A percentile compares a stretch with the other conserved stretches of the same genome.
Evolutionary conservation across 2,888 invertebrate genomes (phyloP).

Genomic region (Tuberolachnus salignus): DNA sequence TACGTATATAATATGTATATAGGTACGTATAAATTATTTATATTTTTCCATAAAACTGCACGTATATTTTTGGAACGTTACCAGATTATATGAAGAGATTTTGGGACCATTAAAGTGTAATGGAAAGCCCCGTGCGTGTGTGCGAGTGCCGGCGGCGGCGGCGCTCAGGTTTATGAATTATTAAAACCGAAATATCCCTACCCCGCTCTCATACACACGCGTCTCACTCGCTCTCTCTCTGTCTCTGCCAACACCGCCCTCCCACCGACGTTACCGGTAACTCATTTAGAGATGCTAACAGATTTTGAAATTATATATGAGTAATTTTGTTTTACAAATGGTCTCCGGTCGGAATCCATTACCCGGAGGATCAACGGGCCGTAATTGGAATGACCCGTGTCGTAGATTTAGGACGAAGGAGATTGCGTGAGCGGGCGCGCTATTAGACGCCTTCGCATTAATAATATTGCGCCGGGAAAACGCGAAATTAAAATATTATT

Average conservation of each 20-base stretch:
- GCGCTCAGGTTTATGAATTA: conserved; percentile 49
- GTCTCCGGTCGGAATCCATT: conserved; percentile 51
- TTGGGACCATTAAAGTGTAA: conserved; percentile 52
- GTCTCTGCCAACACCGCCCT: too few species aligned
- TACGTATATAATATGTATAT: background rate
- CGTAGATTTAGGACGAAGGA: conserved; percentile 49
- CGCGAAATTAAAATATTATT: conserved; percentile 47
- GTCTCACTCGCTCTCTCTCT: too few species aligned
- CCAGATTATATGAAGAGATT: conserved; percentile 54
- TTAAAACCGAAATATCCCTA: conserved; percentile 49
- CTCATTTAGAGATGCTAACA: conserved; percentile 55
- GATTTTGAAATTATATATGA: conserved; percentile 54
- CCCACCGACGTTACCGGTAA: background rate
- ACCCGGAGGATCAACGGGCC: conserved; percentile 51
- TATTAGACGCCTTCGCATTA: conserved; percentile 44
- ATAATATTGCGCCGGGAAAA: conserved; percentile 37
- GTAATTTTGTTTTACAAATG: conserved; percentile 55
- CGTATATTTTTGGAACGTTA: conserved; percentile 55
- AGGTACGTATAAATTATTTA: conserved; percentile 44
- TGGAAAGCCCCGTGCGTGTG: conserved; percentile 26
- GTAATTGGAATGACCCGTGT: conserved; percentile 56
- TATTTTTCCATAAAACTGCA: conserved; percentile 53
- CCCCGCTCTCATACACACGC: too few species aligned
- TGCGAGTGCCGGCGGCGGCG: background rate
- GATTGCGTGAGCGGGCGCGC: background rate